These are phyloP conservation scores for Zosterops lateralis DNA, from an alignment of 2,113 vertebrate genomes.

Conservation along the genomic window DNA sequence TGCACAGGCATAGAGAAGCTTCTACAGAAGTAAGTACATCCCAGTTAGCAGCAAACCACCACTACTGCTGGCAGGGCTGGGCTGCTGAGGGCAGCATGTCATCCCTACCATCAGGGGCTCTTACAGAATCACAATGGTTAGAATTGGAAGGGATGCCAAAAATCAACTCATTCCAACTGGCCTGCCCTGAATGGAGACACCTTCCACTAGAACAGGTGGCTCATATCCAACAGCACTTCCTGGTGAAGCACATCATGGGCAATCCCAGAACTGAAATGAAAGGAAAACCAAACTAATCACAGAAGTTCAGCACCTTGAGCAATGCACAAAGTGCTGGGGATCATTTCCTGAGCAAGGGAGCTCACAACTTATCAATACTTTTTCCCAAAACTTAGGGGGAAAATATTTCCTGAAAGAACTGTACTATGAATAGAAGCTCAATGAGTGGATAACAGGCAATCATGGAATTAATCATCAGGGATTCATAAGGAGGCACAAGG, in stretches of 20 bases:
- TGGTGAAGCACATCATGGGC: neutral
- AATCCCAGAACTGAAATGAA: neutral
- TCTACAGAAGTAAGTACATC: neutral
- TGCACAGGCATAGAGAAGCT: neutral
- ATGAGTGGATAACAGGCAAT: neutral
- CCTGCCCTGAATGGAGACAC: neutral
- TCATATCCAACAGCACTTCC: neutral
- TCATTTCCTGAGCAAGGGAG: neutral
- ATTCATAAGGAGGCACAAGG: neutral
- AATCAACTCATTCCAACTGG: neutral
- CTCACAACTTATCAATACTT: neutral
- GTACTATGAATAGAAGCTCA: neutral
- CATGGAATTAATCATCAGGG: neutral
- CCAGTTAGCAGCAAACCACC: neutral
- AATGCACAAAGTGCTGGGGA: neutral
- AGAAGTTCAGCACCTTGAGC: neutral
- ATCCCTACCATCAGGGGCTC: neutral
- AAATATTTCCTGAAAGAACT: neutral
- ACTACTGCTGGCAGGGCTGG: neutral
- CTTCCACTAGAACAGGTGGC: neutral
- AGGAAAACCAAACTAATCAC: neutral
- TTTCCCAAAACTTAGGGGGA: neutral
- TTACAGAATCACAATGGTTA: neutral
- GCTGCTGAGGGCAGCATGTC: fast-evolving
- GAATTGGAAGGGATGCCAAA: neutral